Evolutionary conservation across 1,140 invertebrate species (phyloP).

Genomic region (Drosophila lacertosa): DNA sequence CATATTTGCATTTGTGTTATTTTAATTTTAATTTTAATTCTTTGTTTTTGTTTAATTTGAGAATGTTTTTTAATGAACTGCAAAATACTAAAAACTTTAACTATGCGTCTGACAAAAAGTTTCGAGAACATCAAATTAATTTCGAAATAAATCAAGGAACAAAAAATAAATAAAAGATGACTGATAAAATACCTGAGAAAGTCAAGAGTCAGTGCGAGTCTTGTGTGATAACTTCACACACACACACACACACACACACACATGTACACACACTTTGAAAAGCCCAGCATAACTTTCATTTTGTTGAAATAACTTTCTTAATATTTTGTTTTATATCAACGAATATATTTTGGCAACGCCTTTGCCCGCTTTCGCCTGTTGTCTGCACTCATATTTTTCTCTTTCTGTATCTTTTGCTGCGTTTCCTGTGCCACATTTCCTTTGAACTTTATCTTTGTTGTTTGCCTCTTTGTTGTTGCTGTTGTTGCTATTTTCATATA

Average conservation of each 20-base stretch:
- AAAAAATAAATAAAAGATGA: constrained; percentile 21
- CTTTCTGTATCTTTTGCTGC: constrained; percentile 49
- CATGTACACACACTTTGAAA: neutral
- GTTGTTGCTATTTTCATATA: constrained; percentile 60
- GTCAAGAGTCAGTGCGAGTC: constrained; percentile 16
- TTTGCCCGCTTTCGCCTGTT: constrained; percentile 26
- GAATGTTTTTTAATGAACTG: constrained; percentile 27
- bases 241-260: constrained; percentile 1
- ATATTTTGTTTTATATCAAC: constrained; percentile 65
- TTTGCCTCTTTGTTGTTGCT: constrained; percentile 53
- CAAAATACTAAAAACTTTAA: constrained; percentile 9
- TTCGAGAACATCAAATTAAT: constrained; percentile 32
- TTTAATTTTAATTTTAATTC: constrained; percentile 7
- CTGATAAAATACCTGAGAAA: constrained; percentile 42
- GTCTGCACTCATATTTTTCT: constrained; percentile 30
- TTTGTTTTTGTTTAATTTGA: neutral
- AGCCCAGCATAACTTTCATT: constrained; percentile 59
- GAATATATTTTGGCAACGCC: constrained; percentile 14
- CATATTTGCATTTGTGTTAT: neutral
- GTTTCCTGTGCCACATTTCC: constrained; percentile 69
- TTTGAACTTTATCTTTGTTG: constrained; percentile 77
- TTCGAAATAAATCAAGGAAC: constrained; percentile 45
- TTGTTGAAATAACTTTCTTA: constrained; percentile 73
- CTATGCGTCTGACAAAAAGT: constrained; percentile 27
- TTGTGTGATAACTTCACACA: constrained; percentile 30